phyloP scores from a whole-genome alignment of 1,140 invertebrate genomes.

The Thaumatotibia leucotreta region DNA sequence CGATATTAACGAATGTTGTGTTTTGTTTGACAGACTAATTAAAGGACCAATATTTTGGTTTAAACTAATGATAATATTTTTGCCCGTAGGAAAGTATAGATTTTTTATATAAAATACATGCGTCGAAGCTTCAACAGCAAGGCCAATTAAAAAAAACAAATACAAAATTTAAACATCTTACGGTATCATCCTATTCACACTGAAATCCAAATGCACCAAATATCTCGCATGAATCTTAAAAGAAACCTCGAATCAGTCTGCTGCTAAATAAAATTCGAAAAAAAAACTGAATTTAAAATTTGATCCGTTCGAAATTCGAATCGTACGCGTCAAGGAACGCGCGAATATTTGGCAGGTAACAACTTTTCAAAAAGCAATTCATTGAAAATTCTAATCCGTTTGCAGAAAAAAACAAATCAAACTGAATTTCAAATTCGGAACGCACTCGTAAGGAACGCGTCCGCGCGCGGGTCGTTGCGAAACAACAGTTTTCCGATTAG shows the following conservation, averaged over 20 bases:
- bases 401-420: neutral
- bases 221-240: neutral
- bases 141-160: neutral
- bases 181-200: neutral
- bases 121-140: no score
- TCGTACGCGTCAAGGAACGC: neutral
- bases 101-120: no score
- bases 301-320: no score
- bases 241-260: neutral
- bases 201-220: neutral
- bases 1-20: no score
- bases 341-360: neutral
- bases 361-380: no score
- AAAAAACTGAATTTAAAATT: no score
- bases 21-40: no score
- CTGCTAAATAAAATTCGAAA: neutral
- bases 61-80: no score
- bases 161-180: neutral
- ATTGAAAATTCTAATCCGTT: no score
- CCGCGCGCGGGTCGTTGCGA: conserved; percentile 1
- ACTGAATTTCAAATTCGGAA: neutral
- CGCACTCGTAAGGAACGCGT: neutral
- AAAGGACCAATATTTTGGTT: no score
- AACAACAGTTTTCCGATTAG: conserved; percentile 9
- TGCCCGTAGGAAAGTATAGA: no score